Evolutionary conservation across 1,140 invertebrate species (phyloP).

Genomic region (Paralvinella palmiformis): DNA sequence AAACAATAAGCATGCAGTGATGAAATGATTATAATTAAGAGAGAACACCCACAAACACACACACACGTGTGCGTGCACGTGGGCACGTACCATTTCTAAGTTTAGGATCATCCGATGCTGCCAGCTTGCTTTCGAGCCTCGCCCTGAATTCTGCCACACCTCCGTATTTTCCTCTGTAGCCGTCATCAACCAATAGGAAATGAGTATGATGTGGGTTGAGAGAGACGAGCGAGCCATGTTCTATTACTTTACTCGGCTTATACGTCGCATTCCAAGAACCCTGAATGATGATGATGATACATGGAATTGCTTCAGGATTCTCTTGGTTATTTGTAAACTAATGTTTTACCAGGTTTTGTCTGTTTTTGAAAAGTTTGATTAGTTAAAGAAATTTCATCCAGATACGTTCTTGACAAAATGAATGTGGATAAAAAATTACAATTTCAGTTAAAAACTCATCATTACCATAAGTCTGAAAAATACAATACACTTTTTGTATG

Average conservation of each 20-base stretch:
- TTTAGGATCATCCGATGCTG: conserved; percentile 2
- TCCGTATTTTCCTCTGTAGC: conserved; percentile 63
- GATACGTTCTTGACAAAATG: too few species aligned
- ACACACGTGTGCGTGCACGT: not conserved
- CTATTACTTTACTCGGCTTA: conserved; percentile 35
- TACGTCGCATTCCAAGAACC: conserved; percentile 35
- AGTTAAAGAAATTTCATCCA: too few species aligned
- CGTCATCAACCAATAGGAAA: conserved; percentile 94
- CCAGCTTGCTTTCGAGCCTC: conserved; percentile 36
- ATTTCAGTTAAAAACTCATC: too few species aligned
- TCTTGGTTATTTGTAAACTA: conserved; percentile 34
- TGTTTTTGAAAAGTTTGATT: too few species aligned
- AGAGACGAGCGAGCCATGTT: conserved; percentile 36
- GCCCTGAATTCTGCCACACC: conserved; percentile 40
- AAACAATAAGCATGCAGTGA: too few species aligned
- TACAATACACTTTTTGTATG: too few species aligned
- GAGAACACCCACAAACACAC: conserved; percentile 22
- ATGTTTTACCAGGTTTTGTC: conserved; percentile 25
- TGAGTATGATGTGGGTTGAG: conserved; percentile 93
- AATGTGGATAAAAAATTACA: too few species aligned
- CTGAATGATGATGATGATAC: too few species aligned
- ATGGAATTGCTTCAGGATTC: conserved; percentile 18
- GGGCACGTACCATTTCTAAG: not conserved
- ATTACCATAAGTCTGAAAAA: too few species aligned
- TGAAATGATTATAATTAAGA: too few species aligned